These are phyloP conservation scores for Pseudomyrmex pallidus DNA, from an alignment of 1,140 invertebrate genomes.

Conservation along the genomic window DNA sequence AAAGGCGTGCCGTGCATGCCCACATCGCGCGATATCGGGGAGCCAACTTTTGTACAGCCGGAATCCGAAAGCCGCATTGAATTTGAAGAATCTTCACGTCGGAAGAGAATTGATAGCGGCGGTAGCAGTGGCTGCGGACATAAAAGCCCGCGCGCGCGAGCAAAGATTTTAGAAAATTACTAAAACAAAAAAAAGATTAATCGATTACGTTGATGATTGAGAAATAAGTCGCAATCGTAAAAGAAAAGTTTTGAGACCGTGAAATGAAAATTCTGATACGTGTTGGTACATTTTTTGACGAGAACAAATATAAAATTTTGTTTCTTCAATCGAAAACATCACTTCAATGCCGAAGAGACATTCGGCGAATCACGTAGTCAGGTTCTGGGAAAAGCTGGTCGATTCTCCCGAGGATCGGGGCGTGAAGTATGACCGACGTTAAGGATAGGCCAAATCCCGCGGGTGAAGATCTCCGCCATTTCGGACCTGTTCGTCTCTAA, in stretches of 20 bases:
- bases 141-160: no score
- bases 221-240: no score
- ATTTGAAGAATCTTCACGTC: neutral
- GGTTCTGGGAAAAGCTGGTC: conserved; percentile 21
- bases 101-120: neutral
- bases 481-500: conserved; percentile 58
- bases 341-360: conserved; percentile 51
- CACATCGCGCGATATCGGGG: conserved; percentile 17
- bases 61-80: conserved; percentile 4
- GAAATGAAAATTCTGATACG: neutral
- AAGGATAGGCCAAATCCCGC: conserved; percentile 61
- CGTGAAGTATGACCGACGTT: conserved; percentile 68
- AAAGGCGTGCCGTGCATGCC: conserved; percentile 45
- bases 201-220: neutral
- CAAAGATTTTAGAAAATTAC: no score
- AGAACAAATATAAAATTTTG: no score
- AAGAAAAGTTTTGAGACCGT: neutral
- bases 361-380: conserved; percentile 57
- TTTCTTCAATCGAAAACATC: conserved; percentile 18
- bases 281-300: no score
- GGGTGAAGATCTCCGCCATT: conserved; percentile 57
- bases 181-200: neutral
- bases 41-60: neutral
- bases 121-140: neutral
- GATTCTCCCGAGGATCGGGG: conserved; percentile 50